Base-by-base conservation (phyloP, 2,797 vertebrate genomes). In the Coccyzus lansbergi region DNA sequence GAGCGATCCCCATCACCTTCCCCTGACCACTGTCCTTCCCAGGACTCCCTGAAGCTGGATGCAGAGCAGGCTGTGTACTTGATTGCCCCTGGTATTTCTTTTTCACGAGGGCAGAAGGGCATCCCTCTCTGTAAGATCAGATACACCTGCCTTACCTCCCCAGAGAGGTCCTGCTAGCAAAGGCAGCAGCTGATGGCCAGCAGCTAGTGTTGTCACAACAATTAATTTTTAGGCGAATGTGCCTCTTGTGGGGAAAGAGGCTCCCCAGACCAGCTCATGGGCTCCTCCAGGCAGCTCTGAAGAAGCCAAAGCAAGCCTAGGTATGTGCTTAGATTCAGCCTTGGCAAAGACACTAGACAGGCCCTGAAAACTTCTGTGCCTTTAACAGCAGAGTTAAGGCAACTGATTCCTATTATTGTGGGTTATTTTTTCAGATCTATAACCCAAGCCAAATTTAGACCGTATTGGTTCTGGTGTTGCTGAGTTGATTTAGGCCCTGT, bases 1-100 rank as follows among this genome's bases (percentile, higher is more conserved):
- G 29, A 74, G 52, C n/a, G 18, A 4, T 63, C 20, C 25, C 20
- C 0, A 5, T 18, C 2, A 0, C 40, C 60, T 49, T 81, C 21
- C 15, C 28, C 38, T 56, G 42, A 19, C 24, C 31, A 5, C 17
- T n/a, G 7, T 31, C 19, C 58, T 90, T 49, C 49, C 36, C 49
- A 29, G 36, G 44, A 22, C 68, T 91, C 38, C 44, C 38, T 55
- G 38, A 7, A 62, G 59, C 59, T 75, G 60, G 9, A 10, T 7
- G 44, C 40, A 58, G 51, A 53, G 51, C 46, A 22, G 51, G 51
- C 60, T 65, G 42, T 21, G 0, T 21, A 4, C 17, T 18, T 1
- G 0, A 9, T 42, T 80, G 24, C 80, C 64, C 29, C 59, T 71
- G 22, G 31, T 76, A 64, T 24, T 67, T 5, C 5, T 36, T 72